Evolutionary conservation across 1,140 invertebrate species (phyloP), one percentile per base, ranked within the genome.

Genomic region (Mamestra configurata): DNA sequence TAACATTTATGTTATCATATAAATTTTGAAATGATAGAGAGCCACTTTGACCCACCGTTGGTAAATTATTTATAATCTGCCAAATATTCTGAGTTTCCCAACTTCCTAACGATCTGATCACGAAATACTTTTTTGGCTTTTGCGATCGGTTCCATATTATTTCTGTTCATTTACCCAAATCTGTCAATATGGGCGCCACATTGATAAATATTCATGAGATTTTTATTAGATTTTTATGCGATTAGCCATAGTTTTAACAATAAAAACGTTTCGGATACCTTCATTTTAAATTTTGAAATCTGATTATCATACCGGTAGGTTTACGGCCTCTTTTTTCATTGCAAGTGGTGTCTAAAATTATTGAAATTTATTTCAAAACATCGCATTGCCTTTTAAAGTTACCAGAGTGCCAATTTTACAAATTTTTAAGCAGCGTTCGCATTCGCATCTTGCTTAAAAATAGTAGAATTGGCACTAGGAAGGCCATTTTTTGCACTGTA

Each of bases 271-370:
- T 68, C 64, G 40, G 37, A 24, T 68, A n/a, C 37, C 40, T 46
- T 13, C 18, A 68, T 68, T 46, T 46, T 46, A 20, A 49, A 20
- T 68, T 43, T 49, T 49, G 40, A 24, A 68, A 68, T 24, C 4
- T 68, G 22, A 46, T 68, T 49, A 68, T 46, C 22, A 68, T 68
- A 66, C 59, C 37, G 24, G 24, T 59, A 35, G 31, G n/a, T 64
- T 3, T 18, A 64, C 35, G 35, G 59, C 59, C 59, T 40, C 35
- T 64, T 64, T 37, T 31, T 31, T 31, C 5, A 31, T 31, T 31
- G 27, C 5, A 3, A 31, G 27, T 3, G 27, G 27, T 31, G 5
- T 31, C 27, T 3, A 31, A 31, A 31, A 31, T 1, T 5, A 31
- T 31, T 31, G 5, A 31, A 3, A 31, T 31, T 31, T 31, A 31